phyloP scores from a whole-genome alignment of 2,888 invertebrate genomes.

The Fragum whitleyi region DNA sequence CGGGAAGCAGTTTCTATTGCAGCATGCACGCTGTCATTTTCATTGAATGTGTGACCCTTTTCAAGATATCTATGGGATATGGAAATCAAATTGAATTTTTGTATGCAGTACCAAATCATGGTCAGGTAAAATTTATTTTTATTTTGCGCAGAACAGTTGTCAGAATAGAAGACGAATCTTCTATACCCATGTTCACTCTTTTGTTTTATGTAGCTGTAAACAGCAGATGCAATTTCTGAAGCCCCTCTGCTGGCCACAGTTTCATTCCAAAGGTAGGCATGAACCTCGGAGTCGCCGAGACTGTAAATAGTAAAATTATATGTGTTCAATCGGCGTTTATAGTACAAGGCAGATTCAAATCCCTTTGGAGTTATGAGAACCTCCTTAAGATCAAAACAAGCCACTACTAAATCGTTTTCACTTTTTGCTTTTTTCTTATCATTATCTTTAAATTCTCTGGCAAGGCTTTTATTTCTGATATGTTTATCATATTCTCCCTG shows the following conservation, averaged over 20 bases:
- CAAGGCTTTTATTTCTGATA: conserved; percentile 32
- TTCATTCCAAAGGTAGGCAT: conserved; percentile 27
- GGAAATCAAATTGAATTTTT: not conserved
- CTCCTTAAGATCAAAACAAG: conserved; percentile 33
- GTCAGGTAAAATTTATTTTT: conserved; percentile 9
- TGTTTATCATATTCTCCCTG: conserved; percentile 9
- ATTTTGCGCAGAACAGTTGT: conserved; percentile 17
- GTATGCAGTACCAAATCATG: conserved; percentile 14
- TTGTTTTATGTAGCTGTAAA: not conserved
- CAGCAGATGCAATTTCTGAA: conserved; percentile 26
- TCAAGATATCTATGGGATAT: conserved; percentile 10
- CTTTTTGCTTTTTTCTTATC: conserved; percentile 23
- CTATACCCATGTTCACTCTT: not conserved
- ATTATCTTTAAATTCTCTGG: not conserved
- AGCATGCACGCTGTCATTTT: conserved; percentile 2
- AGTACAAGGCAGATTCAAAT: conserved; percentile 33
- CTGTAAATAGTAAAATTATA: conserved; percentile 34
- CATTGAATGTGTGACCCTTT: conserved; percentile 21
- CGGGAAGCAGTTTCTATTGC: not conserved
- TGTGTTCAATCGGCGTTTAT: conserved; percentile 27
- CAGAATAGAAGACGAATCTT: conserved; percentile 23
- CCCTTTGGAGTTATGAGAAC: conserved; percentile 19
- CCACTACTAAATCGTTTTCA: not conserved
- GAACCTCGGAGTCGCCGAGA: conserved; percentile 3
- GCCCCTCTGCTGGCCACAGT: conserved; percentile 21